Conservation (phyloP, 2,113 vertebrate species). For the Pseudorasbora parva region DNA sequence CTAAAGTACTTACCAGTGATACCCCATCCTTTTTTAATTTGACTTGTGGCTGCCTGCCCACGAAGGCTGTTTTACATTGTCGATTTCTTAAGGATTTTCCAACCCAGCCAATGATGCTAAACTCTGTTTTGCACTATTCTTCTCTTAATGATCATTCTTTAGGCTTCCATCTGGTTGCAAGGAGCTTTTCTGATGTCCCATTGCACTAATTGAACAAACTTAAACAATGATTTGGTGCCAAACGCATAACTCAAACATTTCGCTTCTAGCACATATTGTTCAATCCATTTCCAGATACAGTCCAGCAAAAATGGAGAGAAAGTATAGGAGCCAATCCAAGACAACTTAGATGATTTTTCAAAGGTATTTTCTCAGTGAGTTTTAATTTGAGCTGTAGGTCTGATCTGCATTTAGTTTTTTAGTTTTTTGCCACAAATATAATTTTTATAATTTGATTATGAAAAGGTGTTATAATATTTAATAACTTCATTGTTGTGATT, state of each 20-base stretch:
- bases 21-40: constrained; percentile 47
- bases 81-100: constrained; percentile 60
- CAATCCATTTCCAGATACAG: background rate
- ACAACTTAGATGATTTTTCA: background rate
- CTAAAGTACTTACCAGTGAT: constrained; percentile 36
- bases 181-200: constrained; percentile 58
- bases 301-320: background rate
- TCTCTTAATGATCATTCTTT: constrained; percentile 63
- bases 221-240: constrained; percentile 56
- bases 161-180: constrained; percentile 68
- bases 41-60: constrained; percentile 48
- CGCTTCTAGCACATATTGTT: constrained; percentile 15
- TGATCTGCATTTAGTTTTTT: background rate
- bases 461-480: constrained; percentile 4
- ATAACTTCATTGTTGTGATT: background rate
- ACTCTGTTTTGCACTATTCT: constrained; percentile 62
- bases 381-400: background rate
- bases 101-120: constrained; percentile 48
- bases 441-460: background rate
- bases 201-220: constrained; percentile 55
- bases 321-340: background rate
- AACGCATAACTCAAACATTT: constrained; percentile 38
- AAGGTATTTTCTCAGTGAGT: background rate
- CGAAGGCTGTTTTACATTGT: constrained; percentile 65
- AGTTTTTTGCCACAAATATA: background rate